Evolutionary conservation across 2,113 vertebrate genomes (phyloP).

Genomic region (Onychorhynchus coronatus): DNA sequence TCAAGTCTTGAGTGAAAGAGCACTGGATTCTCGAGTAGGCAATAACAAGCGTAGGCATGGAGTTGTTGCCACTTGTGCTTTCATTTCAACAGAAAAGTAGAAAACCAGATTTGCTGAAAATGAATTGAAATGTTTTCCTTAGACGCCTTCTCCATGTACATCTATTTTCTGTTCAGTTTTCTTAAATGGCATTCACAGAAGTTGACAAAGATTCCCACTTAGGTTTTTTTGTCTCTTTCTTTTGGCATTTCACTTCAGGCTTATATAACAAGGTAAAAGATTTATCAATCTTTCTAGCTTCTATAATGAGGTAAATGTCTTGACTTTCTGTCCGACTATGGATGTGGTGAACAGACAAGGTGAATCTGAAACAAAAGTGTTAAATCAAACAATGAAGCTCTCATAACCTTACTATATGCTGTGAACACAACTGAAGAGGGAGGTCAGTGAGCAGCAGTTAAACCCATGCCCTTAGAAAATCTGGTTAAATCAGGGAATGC

Average conservation of each 20-base stretch:
- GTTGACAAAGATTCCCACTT: conserved; percentile 26
- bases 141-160: background rate
- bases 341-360: background rate
- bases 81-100: conserved; percentile 49
- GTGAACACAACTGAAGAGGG: background rate
- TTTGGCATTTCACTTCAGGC: background rate
- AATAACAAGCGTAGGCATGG: conserved; percentile 60
- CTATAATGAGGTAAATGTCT: background rate
- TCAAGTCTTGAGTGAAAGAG: conserved; percentile 57
- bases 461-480: background rate
- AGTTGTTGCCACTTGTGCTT: conserved; percentile 57
- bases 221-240: background rate
- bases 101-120: conserved; percentile 56
- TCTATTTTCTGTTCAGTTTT: conserved; percentile 17
- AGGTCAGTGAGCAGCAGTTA: background rate
- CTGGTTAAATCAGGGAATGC: background rate
- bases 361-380: background rate
- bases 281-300: background rate
- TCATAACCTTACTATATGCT: background rate
- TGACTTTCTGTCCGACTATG: background rate
- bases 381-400: background rate
- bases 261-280: background rate
- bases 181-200: conserved; percentile 31
- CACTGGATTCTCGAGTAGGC: conserved; percentile 61
- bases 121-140: conserved; percentile 48